phyloP scores from a whole-genome alignment of 2,113 vertebrate genomes.

The Noturus placidus region DNA sequence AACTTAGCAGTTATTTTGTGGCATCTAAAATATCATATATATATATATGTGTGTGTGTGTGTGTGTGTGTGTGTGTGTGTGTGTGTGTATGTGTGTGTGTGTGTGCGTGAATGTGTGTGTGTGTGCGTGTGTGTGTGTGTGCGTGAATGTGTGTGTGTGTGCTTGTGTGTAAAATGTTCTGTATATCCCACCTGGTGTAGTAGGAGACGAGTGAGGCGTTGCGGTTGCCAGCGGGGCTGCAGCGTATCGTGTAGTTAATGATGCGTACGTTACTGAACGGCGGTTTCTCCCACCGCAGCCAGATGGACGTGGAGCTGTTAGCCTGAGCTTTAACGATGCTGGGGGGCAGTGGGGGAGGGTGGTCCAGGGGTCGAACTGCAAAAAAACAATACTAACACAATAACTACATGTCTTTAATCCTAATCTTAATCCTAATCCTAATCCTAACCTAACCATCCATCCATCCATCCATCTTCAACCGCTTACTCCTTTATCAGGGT shows the following conservation, averaged over 20 bases:
- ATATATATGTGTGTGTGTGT: not conserved
- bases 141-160: not conserved
- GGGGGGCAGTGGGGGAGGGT: conserved; percentile 84
- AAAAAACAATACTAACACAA: not conserved
- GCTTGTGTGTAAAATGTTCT: not conserved
- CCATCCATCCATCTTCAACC: too few species aligned
- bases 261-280: conserved; percentile 87
- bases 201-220: conserved; percentile 93
- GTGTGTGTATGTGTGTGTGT: not conserved
- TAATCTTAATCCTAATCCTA: not conserved
- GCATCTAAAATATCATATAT: not conserved
- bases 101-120: conserved; percentile 10
- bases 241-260: conserved; percentile 94
- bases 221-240: conserved; percentile 87
- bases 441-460: not conserved
- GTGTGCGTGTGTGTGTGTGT: not conserved
- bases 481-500: too few species aligned
- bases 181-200: conserved; percentile 81
- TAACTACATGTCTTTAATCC: not conserved
- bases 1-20: conserved; percentile 11
- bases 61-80: not conserved
- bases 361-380: conserved; percentile 66
- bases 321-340: conserved; percentile 84
- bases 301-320: conserved; percentile 93
- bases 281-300: conserved; percentile 93